A percentile compares a stretch with the other conserved stretches of the same genome.
Conservation (phyloP, 2,797 vertebrate species). For the Pangasius larnaudii region DNA sequence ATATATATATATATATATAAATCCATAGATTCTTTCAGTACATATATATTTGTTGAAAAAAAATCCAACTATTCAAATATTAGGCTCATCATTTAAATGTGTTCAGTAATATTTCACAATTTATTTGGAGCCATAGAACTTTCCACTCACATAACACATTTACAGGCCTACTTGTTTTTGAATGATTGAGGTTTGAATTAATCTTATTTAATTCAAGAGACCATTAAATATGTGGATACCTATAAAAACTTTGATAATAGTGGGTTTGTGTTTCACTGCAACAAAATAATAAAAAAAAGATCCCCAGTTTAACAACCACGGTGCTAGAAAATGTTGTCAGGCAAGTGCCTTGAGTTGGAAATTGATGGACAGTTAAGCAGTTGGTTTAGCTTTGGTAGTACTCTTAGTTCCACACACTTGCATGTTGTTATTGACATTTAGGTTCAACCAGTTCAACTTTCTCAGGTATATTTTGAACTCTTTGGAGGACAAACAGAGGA, state of each 20-base stretch:
- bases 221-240: neutral
- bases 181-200: neutral
- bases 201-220: neutral
- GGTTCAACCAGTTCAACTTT: neutral
- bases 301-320: neutral
- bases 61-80: neutral
- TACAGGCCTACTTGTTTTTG: neutral
- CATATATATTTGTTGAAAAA: neutral
- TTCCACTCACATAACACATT: neutral
- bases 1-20: neutral
- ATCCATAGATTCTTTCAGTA: neutral
- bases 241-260: neutral
- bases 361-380: neutral
- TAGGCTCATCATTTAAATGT: neutral
- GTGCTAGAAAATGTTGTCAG: neutral
- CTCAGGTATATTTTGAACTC: neutral
- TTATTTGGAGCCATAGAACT: neutral
- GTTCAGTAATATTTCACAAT: neutral
- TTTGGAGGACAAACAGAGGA: neutral
- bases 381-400: neutral
- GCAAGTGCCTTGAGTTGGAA: neutral
- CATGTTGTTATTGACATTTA: neutral
- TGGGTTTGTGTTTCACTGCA: neutral
- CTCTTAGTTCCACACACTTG: neutral
- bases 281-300: neutral